Conservation (phyloP, 1,140 invertebrate genomes). For the Diabrotica virgifera region DNA sequence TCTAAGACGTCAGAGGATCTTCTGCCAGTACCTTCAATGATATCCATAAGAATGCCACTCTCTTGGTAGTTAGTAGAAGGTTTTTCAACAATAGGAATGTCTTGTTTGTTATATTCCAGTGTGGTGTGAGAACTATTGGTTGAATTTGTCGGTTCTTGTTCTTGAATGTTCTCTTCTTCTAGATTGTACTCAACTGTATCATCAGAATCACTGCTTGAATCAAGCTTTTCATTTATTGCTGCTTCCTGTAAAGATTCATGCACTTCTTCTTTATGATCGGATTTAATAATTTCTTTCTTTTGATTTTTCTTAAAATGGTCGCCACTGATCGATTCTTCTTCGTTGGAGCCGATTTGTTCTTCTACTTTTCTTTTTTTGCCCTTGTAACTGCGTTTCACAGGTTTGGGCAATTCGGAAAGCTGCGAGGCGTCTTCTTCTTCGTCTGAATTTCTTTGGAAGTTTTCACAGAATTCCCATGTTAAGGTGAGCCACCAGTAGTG, state of each 20-base stretch:
- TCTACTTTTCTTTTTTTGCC: neutral
- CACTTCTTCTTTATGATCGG: neutral
- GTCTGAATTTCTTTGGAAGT: constrained; percentile 26
- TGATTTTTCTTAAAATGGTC: neutral
- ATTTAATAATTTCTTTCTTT: neutral
- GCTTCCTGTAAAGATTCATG: neutral
- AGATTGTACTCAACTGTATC: neutral
- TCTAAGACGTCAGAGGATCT: neutral
- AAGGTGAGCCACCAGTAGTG: constrained; percentile 36
- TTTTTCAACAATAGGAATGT: neutral
- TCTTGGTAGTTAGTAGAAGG: neutral
- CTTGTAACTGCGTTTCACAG: neutral
- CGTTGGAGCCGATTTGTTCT: neutral
- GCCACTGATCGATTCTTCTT: neutral
- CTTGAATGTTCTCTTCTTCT: neutral
- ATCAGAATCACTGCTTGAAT: neutral
- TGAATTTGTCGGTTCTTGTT: neutral
- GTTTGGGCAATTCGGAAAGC: neutral
- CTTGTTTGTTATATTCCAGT: neutral
- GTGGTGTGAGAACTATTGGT: neutral
- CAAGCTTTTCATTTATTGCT: neutral
- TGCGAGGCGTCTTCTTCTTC: constrained; percentile 25
- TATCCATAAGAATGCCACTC: neutral
- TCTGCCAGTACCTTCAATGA: constrained; percentile 3
- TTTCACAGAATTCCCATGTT: constrained; percentile 37